Evolutionary conservation across 2,888 invertebrate species (phyloP), one percentile per base, ranked within the genome.

Genomic region (Polymixis flavicincta): DNA sequence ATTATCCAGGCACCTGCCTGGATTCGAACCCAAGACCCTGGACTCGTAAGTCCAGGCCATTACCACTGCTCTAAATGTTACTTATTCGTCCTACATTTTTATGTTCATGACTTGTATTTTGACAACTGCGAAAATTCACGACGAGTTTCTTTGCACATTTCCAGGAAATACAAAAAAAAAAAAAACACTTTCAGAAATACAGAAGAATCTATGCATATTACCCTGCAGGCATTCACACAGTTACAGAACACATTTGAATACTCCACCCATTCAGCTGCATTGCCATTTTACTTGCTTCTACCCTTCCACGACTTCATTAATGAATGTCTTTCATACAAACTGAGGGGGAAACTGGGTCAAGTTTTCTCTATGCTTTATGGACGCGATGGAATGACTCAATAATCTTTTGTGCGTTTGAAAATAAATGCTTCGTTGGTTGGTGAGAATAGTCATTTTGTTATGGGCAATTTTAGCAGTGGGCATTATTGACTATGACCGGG

Each of bases 261-360:
- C 64, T 50, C 52, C 60, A 71, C 64, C 52, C 64, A 82, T 76
- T 85, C 64, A 85, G 13, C 28, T 55, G 45, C 64, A 63, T 71
- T 76, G 54, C 71, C 66, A 63, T 82, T 85, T 77, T 72, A 42
- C 72, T 72, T 78, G 59, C 14, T 59, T 28, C 74, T 52, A 74
- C 77, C 77, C 66, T 74, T 85, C 55, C 8, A 78, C 66, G 67
- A 71, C 77, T 66, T 52, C 22, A 45, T 42, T 87, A 85, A 85
- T 87, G 82, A 87, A 84, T 81, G 71, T 85, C 70, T 81, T 87
- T 84, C 87, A 84, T 73, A 32, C 59, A 60, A 57, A 85, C 77
- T 76, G 64, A 45, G 81, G 85, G 70, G 71, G 76, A 82, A 82
- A 85, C 64, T 82, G 68, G 87, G 70, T 42, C 82, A 71, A 75